Evolutionary conservation across 2,113 vertebrate genomes (phyloP).

Genomic region (Oceanodroma tethys): DNA sequence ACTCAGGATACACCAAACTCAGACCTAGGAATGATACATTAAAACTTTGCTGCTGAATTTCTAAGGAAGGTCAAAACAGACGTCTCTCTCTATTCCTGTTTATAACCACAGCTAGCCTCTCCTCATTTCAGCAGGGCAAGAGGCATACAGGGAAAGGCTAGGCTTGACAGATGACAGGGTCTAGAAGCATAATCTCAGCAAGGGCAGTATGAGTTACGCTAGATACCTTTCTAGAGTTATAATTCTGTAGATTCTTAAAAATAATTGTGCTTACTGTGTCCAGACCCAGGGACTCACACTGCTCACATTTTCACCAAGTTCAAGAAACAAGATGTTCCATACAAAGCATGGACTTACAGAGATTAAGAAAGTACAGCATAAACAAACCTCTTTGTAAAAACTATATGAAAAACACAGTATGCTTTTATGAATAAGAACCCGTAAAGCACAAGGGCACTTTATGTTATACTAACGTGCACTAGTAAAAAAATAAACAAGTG

Average conservation of each 20-base stretch:
- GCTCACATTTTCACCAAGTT: background rate
- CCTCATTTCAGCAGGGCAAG: background rate
- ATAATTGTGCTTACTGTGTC: background rate
- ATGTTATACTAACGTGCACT: background rate
- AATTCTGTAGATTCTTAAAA: background rate
- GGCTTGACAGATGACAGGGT: background rate
- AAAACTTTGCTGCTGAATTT: background rate
- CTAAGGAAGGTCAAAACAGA: background rate
- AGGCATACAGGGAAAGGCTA: background rate
- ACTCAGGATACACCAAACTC: background rate
- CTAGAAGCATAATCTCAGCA: background rate
- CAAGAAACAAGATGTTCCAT: background rate
- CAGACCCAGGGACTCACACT: rapidly evolving
- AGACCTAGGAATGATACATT: background rate
- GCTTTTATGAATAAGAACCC: background rate
- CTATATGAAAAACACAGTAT: background rate
- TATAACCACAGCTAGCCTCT: background rate
- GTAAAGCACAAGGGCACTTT: background rate
- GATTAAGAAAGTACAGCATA: background rate
- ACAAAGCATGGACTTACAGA: background rate
- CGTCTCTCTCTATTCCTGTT: background rate
- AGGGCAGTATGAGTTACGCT: background rate
- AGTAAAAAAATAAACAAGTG: background rate
- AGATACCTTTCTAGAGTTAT: background rate
- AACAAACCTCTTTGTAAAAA: background rate